Conservation (phyloP, 2,113 vertebrate species). For the Burhinus bistriatus region DNA sequence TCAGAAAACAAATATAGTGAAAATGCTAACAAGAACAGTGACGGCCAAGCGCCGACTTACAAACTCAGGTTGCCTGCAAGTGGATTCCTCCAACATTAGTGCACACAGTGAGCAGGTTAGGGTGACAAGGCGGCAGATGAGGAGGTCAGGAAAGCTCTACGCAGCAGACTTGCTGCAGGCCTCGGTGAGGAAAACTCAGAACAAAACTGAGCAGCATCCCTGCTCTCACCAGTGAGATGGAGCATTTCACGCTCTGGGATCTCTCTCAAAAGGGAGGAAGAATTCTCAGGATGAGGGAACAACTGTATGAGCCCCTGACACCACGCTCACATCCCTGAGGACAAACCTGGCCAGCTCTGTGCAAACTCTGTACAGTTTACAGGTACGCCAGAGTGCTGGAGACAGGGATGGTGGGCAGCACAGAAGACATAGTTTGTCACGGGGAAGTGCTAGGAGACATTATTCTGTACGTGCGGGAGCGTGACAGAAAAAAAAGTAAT, state of each 20-base stretch:
- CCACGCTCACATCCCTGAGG: accelerated
- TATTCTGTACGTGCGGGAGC: accelerated
- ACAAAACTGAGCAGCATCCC: not conserved
- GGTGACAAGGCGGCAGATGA: accelerated
- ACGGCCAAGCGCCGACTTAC: not conserved
- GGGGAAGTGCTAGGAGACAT: accelerated
- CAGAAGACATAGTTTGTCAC: accelerated
- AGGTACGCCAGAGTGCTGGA: not conserved
- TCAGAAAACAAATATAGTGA: accelerated
- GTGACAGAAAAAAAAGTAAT: not conserved
- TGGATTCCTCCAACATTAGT: not conserved
- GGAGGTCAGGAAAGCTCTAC: not conserved
- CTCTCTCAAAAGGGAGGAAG: not conserved
- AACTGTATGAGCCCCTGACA: not conserved
- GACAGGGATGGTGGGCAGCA: not conserved
- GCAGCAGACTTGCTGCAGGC: not conserved
- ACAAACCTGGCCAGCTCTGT: not conserved
- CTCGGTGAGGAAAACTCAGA: not conserved
- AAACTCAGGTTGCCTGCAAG: not conserved
- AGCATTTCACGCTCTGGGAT: not conserved
- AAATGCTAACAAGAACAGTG: accelerated
- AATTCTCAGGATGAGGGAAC: accelerated
- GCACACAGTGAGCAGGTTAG: accelerated
- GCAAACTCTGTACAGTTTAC: not conserved
- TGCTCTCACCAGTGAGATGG: not conserved